Conservation (phyloP, 1,140 invertebrate genomes). For the Rhyacophila brunnea region DNA sequence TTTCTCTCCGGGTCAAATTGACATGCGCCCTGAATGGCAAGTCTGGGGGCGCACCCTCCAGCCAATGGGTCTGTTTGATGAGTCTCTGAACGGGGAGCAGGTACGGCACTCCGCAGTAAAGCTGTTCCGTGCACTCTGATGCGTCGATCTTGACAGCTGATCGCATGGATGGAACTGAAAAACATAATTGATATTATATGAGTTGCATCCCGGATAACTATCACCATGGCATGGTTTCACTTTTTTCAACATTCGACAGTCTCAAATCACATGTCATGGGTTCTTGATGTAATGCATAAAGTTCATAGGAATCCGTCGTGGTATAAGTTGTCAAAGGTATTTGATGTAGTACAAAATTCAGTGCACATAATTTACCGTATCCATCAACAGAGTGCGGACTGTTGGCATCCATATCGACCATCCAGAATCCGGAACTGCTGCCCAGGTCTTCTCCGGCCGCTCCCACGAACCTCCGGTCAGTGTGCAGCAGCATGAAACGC, state of each 20-base stretch:
- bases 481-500: slow-evolving; percentile 61
- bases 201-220: too few relatives aligned
- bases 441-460: slow-evolving; percentile 4
- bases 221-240: too few relatives aligned
- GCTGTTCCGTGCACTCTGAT: slow-evolving; percentile 61
- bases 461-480: slow-evolving; percentile 26
- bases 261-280: too few relatives aligned
- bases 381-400: slow-evolving; percentile 62
- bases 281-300: too few relatives aligned
- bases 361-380: slow-evolving; percentile 42
- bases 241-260: too few relatives aligned
- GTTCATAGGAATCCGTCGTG: too few relatives aligned
- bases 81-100: slow-evolving; percentile 60
- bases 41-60: slow-evolving; percentile 34
- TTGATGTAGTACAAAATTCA: too few relatives aligned
- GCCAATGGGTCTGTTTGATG: slow-evolving; percentile 51
- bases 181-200: too few relatives aligned
- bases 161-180: slow-evolving; percentile 31
- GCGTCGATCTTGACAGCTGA: slow-evolving; percentile 41
- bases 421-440: slow-evolving; percentile 64
- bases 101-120: slow-evolving; percentile 79
- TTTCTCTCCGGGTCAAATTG: slow-evolving; percentile 16
- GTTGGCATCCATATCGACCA: slow-evolving; percentile 73
- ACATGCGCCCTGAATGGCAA: slow-evolving; percentile 22
- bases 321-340: too few relatives aligned